Percentiles rank a stretch among this genome's conserved stretches.
Evolutionary conservation across 2,797 vertebrate genomes (phyloP).

Genomic region (Agapornis canus): DNA sequence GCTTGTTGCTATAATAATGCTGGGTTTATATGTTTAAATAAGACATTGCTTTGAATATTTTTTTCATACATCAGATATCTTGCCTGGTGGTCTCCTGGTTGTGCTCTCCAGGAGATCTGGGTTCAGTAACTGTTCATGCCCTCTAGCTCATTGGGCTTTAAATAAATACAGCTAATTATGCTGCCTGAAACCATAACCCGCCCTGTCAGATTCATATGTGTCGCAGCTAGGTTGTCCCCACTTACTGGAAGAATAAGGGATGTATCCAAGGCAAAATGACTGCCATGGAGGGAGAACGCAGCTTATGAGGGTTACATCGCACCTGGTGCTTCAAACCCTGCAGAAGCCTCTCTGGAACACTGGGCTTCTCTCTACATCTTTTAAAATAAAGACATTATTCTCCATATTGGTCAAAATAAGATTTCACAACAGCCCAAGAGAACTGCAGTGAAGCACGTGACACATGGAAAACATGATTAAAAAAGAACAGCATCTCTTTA

Average conservation of each 20-base stretch:
- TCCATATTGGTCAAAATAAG: not conserved
- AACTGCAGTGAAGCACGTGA: not conserved
- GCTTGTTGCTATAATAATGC: not conserved
- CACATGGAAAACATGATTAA: not conserved
- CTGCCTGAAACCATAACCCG: conserved; percentile 13
- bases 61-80: not conserved
- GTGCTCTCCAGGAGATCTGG: not conserved
- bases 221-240: conserved; percentile 18
- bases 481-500: not conserved
- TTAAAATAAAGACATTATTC: not conserved
- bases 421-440: not conserved
- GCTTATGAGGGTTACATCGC: not conserved
- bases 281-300: rapidly evolving
- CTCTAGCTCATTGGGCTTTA: not conserved
- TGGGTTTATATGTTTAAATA: not conserved
- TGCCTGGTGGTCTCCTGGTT: conserved; percentile 34
- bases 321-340: not conserved
- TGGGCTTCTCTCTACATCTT: not conserved
- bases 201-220: not conserved
- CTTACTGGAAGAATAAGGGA: not conserved
- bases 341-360: not conserved
- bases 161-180: conserved; percentile 52
- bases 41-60: not conserved
- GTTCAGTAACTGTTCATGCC: not conserved
- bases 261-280: not conserved